Evolutionary conservation across 2,113 vertebrate genomes (phyloP), one percentile per base, ranked within the genome.

Genomic region (Cinclus cinclus): DNA sequence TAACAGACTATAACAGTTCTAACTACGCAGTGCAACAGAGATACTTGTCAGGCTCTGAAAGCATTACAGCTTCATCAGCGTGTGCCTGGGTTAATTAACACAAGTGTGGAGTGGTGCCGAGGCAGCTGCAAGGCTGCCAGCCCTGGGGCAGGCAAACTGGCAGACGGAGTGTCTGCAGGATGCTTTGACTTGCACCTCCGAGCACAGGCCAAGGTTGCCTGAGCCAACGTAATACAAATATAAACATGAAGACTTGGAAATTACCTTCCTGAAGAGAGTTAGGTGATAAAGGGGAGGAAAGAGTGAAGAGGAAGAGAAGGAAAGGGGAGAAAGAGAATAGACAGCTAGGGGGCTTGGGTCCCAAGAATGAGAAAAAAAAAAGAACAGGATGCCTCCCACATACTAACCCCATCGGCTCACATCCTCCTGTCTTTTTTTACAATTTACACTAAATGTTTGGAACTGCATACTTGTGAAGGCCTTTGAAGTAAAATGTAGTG

Each of bases 131-230:
- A 27, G 1, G 13, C n/a, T 92, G 35, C 39, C 44, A 75, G 53
- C 31, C 12, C 55, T 25, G 46, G 15, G 19, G 13, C 3, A 0
- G 19, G 10, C 49, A 37, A 11, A 27, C 27, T 14, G 7, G 16
- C 58, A 58, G 25, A 14, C 0, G 0, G 12, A 1, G 0, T 3
- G 6, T 9, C 82, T 63, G 82, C 58, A 31, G 0, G 1, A 23
- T 7, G 15, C 27, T 76, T 42, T 13, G 24, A 23, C 41, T 4
- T 49, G 24, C 24, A 17, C n/a, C 56, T 71, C 47, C 47, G 67
- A 70, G 11, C 33, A 92, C 44, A 83, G 49, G 53, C 23, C 37
- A 50, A 67, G 25, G 18, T 14, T 83, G 47, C 19, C 52, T 62
- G 47, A 42, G 53, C 31, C 47, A 60, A 11, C 20, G 14, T 35